A percentile compares a stretch with the other conserved stretches of the same genome.
phyloP scores from a whole-genome alignment of 1,140 invertebrate species.

The Lordiphosa collinella region DNA sequence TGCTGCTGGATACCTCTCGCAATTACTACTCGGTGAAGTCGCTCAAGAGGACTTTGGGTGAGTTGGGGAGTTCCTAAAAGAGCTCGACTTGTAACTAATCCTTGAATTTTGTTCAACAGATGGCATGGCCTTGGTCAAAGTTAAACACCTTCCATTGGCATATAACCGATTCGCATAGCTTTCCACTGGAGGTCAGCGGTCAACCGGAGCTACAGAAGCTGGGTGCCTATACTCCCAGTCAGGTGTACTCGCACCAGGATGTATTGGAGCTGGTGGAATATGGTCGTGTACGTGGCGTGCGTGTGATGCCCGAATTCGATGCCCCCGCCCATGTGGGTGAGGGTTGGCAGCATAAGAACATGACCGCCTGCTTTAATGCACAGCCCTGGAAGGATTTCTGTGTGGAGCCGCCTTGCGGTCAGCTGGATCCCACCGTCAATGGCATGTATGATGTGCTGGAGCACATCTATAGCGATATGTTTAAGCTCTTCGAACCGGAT shows the following conservation, averaged over 20 bases:
- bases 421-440: constrained; percentile 88
- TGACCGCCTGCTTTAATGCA: constrained; percentile 85
- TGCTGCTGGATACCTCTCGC: constrained; percentile 88
- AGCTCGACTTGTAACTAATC: neutral
- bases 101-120: constrained; percentile 78
- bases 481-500: constrained; percentile 83
- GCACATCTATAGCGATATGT: constrained; percentile 86
- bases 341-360: constrained; percentile 88
- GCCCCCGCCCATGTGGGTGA: constrained; percentile 93
- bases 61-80: neutral
- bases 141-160: constrained; percentile 94
- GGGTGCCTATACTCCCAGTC: constrained; percentile 86
- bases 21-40: constrained; percentile 86
- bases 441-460: constrained; percentile 87
- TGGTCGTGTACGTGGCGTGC: constrained; percentile 86
- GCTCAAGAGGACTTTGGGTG: constrained; percentile 86
- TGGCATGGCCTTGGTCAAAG: constrained; percentile 90
- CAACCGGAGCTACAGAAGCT: constrained; percentile 85
- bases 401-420: constrained; percentile 92
- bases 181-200: constrained; percentile 87
- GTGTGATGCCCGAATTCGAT: constrained; percentile 91
- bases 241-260: constrained; percentile 83
- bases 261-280: constrained; percentile 83
- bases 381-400: constrained; percentile 89
- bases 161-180: constrained; percentile 93